Conservation (phyloP, 37 sponge, comb jelly and placozoan species). For the Corticium candelabrum region DNA sequence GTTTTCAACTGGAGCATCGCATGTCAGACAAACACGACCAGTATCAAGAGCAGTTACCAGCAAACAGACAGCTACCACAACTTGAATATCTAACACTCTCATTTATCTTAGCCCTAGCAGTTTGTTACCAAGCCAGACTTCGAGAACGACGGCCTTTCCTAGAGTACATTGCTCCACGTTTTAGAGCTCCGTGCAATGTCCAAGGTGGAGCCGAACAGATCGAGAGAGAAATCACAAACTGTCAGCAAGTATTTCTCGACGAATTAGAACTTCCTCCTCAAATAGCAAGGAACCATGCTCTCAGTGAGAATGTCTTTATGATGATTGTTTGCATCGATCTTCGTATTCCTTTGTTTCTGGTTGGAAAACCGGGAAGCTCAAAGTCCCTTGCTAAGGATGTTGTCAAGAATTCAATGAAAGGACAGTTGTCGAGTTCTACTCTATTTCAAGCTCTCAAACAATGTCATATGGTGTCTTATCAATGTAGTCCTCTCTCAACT, state of each 20-base stretch:
- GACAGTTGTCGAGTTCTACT: conserved; percentile 27
- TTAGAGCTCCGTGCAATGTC: conserved; percentile 26
- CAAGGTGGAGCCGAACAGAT: conserved; percentile 36
- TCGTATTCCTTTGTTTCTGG: conserved; percentile 91
- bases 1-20: not conserved
- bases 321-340: conserved; percentile 91
- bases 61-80: not conserved
- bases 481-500: conserved; percentile 82
- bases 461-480: conserved; percentile 73
- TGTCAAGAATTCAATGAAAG: conserved; percentile 72
- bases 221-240: conserved; percentile 36
- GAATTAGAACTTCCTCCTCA: conserved; percentile 60
- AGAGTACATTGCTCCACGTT: conserved; percentile 10
- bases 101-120: not conserved
- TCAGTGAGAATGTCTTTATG: conserved; percentile 94
- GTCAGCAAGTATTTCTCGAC: conserved; percentile 67
- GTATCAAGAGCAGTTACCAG: not conserved
- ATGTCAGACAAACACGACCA: not conserved
- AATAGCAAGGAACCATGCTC: conserved; percentile 85
- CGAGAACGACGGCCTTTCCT: not conserved
- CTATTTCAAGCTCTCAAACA: conserved; percentile 61
- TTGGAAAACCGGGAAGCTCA: conserved; percentile 96
- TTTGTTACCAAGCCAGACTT: conserved; percentile 5
- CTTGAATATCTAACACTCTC: not conserved
- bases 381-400: conserved; percentile 85